phyloP scores from a whole-genome alignment of 1,140 invertebrate species.

The Heliconius hermathena region DNA sequence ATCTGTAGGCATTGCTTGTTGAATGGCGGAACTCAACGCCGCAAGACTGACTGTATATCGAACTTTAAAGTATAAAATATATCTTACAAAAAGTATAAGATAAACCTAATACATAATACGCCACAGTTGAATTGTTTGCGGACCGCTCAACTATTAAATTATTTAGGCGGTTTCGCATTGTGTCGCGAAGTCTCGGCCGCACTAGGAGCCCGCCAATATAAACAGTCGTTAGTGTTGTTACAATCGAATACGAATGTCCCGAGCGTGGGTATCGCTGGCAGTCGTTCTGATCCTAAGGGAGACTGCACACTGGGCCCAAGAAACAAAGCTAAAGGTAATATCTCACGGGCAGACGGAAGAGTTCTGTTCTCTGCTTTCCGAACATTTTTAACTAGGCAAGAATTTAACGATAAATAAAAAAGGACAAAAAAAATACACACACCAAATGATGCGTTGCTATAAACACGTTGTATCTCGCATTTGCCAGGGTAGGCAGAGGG shows the following conservation, averaged over 20 bases:
- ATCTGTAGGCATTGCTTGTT: too few species aligned
- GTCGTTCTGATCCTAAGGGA: conserved; percentile 56
- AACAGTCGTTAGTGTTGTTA: conserved; percentile 70
- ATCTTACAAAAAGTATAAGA: neutral
- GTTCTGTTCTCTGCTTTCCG: neutral
- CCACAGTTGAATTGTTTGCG: conserved; percentile 50
- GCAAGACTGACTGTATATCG: too few species aligned
- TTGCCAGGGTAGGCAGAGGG: too few species aligned
- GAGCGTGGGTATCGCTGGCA: conserved; percentile 52
- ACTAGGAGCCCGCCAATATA: conserved; percentile 58
- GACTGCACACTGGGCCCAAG: conserved; percentile 16
- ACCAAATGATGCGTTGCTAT: too few species aligned
- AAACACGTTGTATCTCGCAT: too few species aligned
- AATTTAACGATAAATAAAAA: neutral
- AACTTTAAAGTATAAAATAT: neutral
- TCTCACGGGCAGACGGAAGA: neutral
- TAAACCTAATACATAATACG: neutral
- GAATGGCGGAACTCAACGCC: too few species aligned
- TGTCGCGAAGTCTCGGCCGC: conserved; percentile 63
- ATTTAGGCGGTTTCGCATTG: conserved; percentile 73
- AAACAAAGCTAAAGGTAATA: neutral
- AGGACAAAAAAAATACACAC: neutral
- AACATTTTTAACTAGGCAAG: neutral
- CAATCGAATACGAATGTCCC: conserved; percentile 64
- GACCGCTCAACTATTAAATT: conserved; percentile 72